Evolutionary conservation across 2,797 vertebrate genomes (phyloP).

Genomic region (Acrocephalus scirpaceus): DNA sequence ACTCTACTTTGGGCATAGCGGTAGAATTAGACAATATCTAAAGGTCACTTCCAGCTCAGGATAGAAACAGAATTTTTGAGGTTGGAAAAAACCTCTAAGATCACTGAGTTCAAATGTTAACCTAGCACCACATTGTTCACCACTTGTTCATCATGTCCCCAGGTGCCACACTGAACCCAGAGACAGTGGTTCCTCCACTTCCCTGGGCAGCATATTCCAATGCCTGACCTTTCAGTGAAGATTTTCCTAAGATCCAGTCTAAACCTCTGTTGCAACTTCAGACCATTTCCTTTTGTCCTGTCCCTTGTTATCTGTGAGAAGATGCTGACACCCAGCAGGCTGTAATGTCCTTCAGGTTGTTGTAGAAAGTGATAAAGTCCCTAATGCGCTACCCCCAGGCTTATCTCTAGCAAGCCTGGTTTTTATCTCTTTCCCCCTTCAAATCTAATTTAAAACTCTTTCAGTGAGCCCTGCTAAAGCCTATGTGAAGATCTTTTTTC

Average conservation of each 20-base stretch:
- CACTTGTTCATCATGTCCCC: background rate
- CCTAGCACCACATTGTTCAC: background rate
- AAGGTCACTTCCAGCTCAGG: background rate
- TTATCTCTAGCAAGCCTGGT: background rate
- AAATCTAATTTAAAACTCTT: background rate
- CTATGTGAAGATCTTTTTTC: background rate
- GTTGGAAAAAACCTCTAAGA: background rate
- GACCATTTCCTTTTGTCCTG: background rate
- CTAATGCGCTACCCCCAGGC: background rate
- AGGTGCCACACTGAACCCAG: background rate
- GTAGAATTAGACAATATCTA: background rate
- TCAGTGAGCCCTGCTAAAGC: background rate
- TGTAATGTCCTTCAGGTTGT: background rate
- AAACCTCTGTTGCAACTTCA: background rate
- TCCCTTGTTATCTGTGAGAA: background rate
- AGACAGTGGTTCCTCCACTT: background rate
- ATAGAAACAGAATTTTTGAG: background rate
- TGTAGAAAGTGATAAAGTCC: background rate
- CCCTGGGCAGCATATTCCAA: background rate
- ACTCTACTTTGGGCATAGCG: background rate
- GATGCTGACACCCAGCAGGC: background rate
- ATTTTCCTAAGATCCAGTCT: background rate
- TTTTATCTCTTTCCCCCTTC: background rate
- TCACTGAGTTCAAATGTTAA: background rate
- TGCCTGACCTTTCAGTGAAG: background rate